phyloP scores from a whole-genome alignment of 2,888 invertebrate genomes.

The Tanytarsus gracilentus region DNA sequence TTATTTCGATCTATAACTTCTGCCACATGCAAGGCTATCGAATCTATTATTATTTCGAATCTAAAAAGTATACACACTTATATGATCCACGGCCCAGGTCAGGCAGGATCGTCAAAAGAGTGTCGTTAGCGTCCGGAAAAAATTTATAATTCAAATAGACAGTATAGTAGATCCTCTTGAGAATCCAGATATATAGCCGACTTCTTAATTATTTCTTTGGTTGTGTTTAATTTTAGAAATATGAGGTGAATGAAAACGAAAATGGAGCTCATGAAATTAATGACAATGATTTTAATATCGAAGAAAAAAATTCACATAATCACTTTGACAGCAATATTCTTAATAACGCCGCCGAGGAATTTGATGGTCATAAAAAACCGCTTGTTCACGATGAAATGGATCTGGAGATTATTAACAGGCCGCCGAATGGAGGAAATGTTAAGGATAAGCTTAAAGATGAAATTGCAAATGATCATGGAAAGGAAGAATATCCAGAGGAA shows the following conservation, averaged over 20 bases:
- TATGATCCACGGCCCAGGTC: too few species aligned
- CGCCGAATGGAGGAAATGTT: conserved; percentile 36
- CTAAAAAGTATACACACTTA: too few species aligned
- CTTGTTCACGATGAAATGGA: conserved; percentile 21
- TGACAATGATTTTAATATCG: conserved; percentile 38
- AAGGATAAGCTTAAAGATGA: conserved; percentile 42
- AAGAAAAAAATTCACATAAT: conserved; percentile 34
- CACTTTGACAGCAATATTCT: conserved; percentile 32
- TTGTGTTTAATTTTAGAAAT: too few species aligned
- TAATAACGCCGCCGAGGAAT: conserved; percentile 16
- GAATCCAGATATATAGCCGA: too few species aligned
- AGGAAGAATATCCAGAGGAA: conserved; percentile 39
- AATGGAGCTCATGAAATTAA: conserved; percentile 42
- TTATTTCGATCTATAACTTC: too few species aligned
- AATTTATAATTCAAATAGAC: too few species aligned
- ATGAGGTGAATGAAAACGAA: conserved; percentile 37
- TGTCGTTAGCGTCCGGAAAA: too few species aligned
- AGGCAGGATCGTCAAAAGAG: too few species aligned
- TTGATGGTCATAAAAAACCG: conserved; percentile 20
- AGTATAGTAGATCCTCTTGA: too few species aligned
- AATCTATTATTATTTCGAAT: too few species aligned
- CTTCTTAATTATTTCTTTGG: too few species aligned
- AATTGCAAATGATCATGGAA: conserved; percentile 44
- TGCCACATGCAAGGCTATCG: too few species aligned
- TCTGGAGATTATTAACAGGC: conserved; percentile 22